These are phyloP conservation scores for Falco peregrinus DNA, from an alignment of 2,797 vertebrate genomes.

Conservation along the genomic window DNA sequence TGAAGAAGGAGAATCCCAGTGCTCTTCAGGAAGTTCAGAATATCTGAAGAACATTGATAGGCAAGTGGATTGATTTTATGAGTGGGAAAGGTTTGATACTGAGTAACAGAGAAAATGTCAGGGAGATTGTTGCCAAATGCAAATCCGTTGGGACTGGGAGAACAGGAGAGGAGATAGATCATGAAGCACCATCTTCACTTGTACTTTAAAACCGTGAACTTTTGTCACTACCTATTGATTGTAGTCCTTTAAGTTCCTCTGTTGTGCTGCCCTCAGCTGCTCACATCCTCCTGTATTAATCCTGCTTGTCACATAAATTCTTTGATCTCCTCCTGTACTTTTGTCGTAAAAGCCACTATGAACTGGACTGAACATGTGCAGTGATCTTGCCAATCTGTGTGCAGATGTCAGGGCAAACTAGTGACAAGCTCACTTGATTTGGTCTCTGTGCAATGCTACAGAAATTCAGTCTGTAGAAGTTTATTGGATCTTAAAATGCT, in stretches of 20 bases:
- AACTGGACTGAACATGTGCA: neutral
- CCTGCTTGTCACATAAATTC: conserved; percentile 28
- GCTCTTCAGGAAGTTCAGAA: neutral
- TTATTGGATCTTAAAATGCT: conserved; percentile 4
- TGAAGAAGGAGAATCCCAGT: neutral
- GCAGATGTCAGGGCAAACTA: neutral
- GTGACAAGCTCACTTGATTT: conserved; percentile 11
- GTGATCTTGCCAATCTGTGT: neutral
- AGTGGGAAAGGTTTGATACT: neutral
- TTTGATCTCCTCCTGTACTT: conserved; percentile 46
- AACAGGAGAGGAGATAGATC: neutral
- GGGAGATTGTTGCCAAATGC: neutral
- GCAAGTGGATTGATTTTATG: neutral
- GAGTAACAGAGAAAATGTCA: neutral
- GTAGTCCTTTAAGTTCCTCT: neutral
- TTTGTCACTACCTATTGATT: neutral
- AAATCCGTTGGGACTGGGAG: neutral
- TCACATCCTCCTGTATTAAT: conserved; percentile 33
- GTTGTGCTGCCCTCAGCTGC: conserved; percentile 1
- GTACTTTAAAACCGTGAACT: neutral
- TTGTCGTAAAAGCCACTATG: neutral
- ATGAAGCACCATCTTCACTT: neutral
- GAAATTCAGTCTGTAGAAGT: neutral
- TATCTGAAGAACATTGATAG: neutral
- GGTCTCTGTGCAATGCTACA: neutral